Evolutionary conservation across 2,113 vertebrate genomes (phyloP), one percentile per base, ranked within the genome.

Genomic region (Neotoma lepida): DNA sequence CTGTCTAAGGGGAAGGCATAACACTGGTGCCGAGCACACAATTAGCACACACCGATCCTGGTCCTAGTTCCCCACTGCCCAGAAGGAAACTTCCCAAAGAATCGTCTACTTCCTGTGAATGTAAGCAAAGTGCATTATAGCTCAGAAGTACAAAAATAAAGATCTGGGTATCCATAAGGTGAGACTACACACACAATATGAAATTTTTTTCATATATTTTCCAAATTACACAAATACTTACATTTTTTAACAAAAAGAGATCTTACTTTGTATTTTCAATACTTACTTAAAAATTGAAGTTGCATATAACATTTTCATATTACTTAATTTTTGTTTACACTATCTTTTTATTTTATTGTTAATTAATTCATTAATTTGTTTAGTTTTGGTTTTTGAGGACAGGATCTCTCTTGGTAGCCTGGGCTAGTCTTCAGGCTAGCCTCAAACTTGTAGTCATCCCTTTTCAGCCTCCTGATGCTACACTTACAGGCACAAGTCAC

Each of bases 191-290:
- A 41, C 4, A 77, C 8, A 89, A 54, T 17, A 77, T 35, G 41
- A n/a, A 88, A n/a, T 7, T 22, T 30, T 63, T 81, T 86, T 77
- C 41, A 86, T 33, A 39, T 63, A 73, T 90, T 93, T 91, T 88
- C 28, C 22, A 56, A 68, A n/a, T n/a, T n/a, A 51, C 13, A 49
- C 0, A 94, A 66, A 41, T 61, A 86, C 49, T 46, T 93, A 46
- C n/a, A 64, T 90, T 70, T 84, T 64, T 81, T 39, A 91, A 88
- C 33, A 88, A 68, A 89, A 46, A 78, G 39, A 84, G 6, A 66
- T 33, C 35, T 80, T 73, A 54, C 35, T 76, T n/a, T 49, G 61
- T 82, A 58, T n/a, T 81, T 89, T 91, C 41, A 81, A 49, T 13
- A 63, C 15, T 61, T 61, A n/a, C 64, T 71, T 70, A 87, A 51